Conservation (phyloP, 2,888 invertebrate genomes). For the Ceramica pisi region DNA sequence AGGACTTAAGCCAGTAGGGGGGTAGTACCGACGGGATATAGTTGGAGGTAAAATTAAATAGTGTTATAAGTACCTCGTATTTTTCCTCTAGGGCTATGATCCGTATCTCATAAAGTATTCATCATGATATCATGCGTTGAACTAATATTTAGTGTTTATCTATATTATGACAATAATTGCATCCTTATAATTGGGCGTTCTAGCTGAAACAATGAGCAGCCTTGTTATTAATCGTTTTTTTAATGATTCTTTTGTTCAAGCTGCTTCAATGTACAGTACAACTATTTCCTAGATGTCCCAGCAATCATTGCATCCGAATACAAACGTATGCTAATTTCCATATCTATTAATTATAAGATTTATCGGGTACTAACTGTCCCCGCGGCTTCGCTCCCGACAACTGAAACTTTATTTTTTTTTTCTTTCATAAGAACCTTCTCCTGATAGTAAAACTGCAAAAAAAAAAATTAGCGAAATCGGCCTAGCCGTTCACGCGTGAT, state of each 20-base stretch:
- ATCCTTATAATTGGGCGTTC: background rate
- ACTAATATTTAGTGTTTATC: conserved; percentile 3
- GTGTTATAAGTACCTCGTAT: conserved; percentile 21
- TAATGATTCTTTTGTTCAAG: background rate
- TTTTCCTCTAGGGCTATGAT: conserved; percentile 41
- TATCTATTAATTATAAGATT: too few species aligned
- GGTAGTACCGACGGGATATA: background rate
- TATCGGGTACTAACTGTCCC: too few species aligned
- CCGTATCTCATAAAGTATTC: conserved; percentile 58
- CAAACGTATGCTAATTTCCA: too few species aligned
- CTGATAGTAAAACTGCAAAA: too few species aligned
- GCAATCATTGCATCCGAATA: too few species aligned
- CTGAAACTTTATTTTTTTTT: too few species aligned
- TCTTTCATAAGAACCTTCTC: too few species aligned
- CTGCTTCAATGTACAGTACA: background rate
- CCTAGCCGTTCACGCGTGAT: too few species aligned
- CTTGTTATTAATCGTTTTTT: background rate
- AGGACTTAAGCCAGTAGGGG: background rate
- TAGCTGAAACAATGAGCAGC: background rate
- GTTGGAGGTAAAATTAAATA: background rate
- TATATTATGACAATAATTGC: conserved; percentile 3
- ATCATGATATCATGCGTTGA: conserved; percentile 17
- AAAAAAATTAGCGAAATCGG: too few species aligned
- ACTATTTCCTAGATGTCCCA: too few species aligned
- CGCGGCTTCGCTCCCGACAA: too few species aligned